phyloP scores from a whole-genome alignment of 2,797 vertebrate genomes.

The Petrocephalus schoutedeni region DNA sequence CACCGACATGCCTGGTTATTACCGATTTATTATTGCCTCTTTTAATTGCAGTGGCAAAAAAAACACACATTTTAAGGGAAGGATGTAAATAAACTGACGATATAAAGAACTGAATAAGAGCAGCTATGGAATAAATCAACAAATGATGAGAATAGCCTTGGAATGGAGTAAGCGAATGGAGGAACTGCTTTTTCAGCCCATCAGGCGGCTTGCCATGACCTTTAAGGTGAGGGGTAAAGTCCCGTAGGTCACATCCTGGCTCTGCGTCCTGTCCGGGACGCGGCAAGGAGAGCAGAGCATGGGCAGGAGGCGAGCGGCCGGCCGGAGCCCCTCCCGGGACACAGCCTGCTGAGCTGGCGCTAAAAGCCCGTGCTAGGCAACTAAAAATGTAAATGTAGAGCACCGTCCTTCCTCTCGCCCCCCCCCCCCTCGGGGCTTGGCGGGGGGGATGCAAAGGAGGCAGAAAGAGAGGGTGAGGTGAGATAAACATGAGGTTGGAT shows the following conservation, averaged over 20 bases:
- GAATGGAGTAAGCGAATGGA: background rate
- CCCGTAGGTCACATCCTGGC: background rate
- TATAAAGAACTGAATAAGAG: background rate
- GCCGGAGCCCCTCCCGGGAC: background rate
- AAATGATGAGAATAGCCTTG: background rate
- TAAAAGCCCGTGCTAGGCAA: background rate
- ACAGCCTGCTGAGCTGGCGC: background rate
- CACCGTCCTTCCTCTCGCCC: background rate
- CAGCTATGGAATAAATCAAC: background rate
- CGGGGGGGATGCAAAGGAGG: background rate
- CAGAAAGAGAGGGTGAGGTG: background rate
- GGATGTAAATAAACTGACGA: conserved; percentile 1
- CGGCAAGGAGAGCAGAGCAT: background rate
- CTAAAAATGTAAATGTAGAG: conserved; percentile 13
- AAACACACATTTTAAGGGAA: background rate
- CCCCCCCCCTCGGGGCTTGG: background rate
- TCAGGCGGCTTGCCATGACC: background rate
- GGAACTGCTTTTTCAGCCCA: background rate
- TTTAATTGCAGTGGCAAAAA: background rate
- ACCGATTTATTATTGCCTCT: background rate
- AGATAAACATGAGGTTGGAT: background rate
- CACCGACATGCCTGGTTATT: background rate
- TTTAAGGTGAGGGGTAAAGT: background rate
- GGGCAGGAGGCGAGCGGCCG: no score
- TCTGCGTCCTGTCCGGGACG: background rate